Conservation (phyloP, 2,797 vertebrate genomes). For the Linurgus olivaceus region DNA sequence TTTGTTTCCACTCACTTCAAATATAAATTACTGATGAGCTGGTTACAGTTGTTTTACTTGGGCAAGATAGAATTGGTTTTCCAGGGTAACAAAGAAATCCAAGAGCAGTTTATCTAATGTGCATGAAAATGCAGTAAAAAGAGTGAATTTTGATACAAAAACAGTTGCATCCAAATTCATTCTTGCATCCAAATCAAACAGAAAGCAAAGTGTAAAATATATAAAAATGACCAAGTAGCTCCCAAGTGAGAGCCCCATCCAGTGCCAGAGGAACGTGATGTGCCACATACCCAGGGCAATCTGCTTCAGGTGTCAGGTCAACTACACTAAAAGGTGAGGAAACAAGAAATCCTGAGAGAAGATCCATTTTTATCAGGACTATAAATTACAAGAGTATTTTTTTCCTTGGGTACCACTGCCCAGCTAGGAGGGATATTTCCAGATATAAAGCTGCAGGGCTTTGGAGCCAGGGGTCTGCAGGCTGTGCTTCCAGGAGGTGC, state of each 20-base stretch:
- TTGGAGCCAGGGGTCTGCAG: fast-evolving
- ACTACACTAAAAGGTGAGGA: neutral
- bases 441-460: fast-evolving
- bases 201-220: neutral
- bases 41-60: neutral
- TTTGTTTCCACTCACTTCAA: neutral
- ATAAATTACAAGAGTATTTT: neutral
- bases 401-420: neutral
- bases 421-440: neutral
- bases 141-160: neutral
- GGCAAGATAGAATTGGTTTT: neutral
- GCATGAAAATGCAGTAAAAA: neutral
- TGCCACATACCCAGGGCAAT: neutral
- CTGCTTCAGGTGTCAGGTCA: neutral
- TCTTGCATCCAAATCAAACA: neutral
- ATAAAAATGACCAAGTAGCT: neutral
- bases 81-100: neutral
- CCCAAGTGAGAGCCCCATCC: fast-evolving
- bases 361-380: neutral
- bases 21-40: neutral
- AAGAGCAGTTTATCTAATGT: fast-evolving
- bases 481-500: fast-evolving
- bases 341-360: neutral
- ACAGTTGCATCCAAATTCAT: neutral
- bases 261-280: neutral